Percentiles rank a stretch among this genome's conserved stretches.
Evolutionary conservation across 2,888 invertebrate species (phyloP).

Genomic region (Agrochola circellaris): DNA sequence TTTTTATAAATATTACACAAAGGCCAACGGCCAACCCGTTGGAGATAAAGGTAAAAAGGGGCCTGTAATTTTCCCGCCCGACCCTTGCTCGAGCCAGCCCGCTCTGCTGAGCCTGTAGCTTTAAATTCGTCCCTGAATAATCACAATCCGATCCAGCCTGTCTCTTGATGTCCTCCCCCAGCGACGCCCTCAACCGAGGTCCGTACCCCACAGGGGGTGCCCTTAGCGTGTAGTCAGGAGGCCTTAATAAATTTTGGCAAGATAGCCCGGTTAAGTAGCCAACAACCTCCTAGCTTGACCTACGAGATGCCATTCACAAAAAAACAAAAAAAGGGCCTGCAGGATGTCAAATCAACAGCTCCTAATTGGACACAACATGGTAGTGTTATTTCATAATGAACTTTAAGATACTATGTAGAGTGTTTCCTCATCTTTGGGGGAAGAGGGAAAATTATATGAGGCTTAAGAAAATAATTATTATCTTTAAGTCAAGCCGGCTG

Average conservation of each 20-base stretch:
- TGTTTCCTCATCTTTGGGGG: not conserved
- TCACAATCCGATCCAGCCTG: too few species aligned
- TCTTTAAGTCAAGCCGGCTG: not conserved
- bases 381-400: not conserved
- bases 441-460: not conserved
- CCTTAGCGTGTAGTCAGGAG: too few species aligned
- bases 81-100: not conserved
- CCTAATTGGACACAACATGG: too few species aligned
- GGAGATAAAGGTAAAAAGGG: not conserved
- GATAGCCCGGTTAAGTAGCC: too few species aligned
- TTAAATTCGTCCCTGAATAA: not conserved
- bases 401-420: not conserved
- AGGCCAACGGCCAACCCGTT: not conserved
- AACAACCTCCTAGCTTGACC: too few species aligned
- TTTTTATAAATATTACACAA: not conserved
- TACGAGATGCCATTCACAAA: too few species aligned
- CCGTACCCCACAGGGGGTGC: too few species aligned
- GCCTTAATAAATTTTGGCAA: too few species aligned
- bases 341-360: too few species aligned
- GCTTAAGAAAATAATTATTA: not conserved
- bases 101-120: not conserved
- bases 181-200: too few species aligned
- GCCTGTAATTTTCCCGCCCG: not conserved
- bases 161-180: too few species aligned
- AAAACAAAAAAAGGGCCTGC: too few species aligned